Percentiles rank a stretch among this genome's conserved stretches.
These are phyloP conservation scores for Bedellia somnulentella DNA, from an alignment of 2,888 invertebrate species.

Conservation along the genomic window DNA sequence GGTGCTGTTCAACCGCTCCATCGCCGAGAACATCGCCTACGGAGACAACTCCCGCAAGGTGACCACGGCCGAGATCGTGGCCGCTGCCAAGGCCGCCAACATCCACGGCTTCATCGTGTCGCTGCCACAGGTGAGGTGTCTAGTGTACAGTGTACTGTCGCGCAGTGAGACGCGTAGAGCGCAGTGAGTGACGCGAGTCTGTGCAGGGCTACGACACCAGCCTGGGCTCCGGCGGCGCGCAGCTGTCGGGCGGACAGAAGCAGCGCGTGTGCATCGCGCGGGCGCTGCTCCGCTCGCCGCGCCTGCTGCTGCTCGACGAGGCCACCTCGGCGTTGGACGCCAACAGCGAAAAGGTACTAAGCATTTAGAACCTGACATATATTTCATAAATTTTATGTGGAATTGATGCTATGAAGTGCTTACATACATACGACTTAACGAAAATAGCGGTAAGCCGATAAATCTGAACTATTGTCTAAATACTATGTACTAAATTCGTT, in stretches of 20 bases:
- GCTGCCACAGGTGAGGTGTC: constrained; percentile 65
- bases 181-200: too few species aligned
- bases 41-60: constrained; percentile 74
- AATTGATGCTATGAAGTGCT: background rate
- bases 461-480: too few species aligned
- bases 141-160: background rate
- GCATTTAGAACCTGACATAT: too few species aligned
- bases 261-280: constrained; percentile 75
- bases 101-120: constrained; percentile 77
- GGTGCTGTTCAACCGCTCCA: constrained; percentile 77
- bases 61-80: constrained; percentile 71
- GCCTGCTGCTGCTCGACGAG: constrained; percentile 68
- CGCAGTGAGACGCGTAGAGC: background rate
- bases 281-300: constrained; percentile 68
- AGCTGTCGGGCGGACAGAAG: constrained; percentile 72
- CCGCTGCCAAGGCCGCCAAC: constrained; percentile 75
- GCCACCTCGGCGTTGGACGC: too few species aligned
- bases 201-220: constrained; percentile 69
- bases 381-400: background rate
- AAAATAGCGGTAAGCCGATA: background rate
- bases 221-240: constrained; percentile 69
- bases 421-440: background rate
- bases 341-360: too few species aligned
- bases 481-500: too few species aligned
- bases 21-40: constrained; percentile 85